Conservation (phyloP, 2,113 vertebrate genomes). For the Eurypyga helias region DNA sequence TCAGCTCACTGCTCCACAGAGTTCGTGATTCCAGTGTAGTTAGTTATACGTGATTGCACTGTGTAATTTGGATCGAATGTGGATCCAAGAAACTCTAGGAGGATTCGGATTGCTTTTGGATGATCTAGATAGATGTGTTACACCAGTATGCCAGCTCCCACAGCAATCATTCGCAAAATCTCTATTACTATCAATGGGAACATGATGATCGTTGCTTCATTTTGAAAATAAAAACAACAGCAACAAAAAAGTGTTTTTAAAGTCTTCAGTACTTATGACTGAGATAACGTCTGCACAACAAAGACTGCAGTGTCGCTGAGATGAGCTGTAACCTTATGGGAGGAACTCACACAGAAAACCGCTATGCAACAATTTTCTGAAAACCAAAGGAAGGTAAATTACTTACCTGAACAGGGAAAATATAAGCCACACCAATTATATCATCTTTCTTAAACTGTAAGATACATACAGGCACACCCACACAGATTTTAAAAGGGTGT, state of each 20-base stretch:
- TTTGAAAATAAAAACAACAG: not conserved
- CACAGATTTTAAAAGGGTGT: not conserved
- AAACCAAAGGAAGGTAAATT: not conserved
- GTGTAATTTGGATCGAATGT: not conserved
- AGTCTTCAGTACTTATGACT: not conserved
- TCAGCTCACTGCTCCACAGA: not conserved
- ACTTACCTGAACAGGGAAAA: slow-evolving; percentile 3
- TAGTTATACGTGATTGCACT: not conserved
- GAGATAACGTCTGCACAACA: not conserved
- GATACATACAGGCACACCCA: not conserved
- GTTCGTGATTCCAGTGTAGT: not conserved
- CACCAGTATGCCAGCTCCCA: not conserved
- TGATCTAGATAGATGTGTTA: not conserved
- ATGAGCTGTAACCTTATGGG: not conserved
- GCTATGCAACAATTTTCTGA: not conserved
- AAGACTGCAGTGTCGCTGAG: not conserved
- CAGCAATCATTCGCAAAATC: not conserved
- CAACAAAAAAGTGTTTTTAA: not conserved
- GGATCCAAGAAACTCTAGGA: not conserved
- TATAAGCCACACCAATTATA: not conserved
- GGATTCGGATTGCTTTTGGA: not conserved
- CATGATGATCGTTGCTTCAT: not conserved
- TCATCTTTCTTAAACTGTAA: not conserved
- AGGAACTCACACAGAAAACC: not conserved
- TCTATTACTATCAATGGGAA: not conserved